Evolutionary conservation across 2,797 vertebrate species (phyloP).

Genomic region (Premnoplex brunnescens): DNA sequence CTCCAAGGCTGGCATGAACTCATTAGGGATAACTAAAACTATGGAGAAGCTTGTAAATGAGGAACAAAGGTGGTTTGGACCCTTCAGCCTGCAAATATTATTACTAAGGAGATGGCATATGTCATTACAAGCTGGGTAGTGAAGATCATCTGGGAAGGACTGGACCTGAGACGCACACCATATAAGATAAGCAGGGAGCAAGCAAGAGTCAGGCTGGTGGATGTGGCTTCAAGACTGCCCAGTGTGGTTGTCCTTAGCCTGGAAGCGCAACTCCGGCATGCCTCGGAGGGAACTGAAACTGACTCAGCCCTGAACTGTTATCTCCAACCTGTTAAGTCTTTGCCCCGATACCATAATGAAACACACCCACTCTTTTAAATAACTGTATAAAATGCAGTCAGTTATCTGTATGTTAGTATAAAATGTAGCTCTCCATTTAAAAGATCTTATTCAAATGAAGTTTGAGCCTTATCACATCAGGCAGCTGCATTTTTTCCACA

Average conservation of each 20-base stretch:
- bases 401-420: neutral
- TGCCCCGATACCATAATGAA: neutral
- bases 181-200: rapidly evolving
- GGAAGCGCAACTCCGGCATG: neutral
- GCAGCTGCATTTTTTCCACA: neutral
- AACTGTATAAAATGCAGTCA: neutral
- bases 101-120: neutral
- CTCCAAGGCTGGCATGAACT: neutral
- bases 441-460: neutral
- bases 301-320: neutral
- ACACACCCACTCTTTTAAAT: neutral
- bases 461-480: neutral
- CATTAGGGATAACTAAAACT: neutral
- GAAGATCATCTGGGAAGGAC: neutral
- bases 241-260: neutral
- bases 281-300: neutral
- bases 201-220: neutral
- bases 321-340: neutral
- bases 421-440: neutral
- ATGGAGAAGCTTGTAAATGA: neutral
- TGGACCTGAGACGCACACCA: neutral
- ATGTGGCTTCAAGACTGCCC: neutral
- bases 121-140: neutral
- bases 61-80: neutral
- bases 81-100: neutral